Conservation (phyloP, 1,140 invertebrate genomes). For the Ceratosolen solmsi region DNA sequence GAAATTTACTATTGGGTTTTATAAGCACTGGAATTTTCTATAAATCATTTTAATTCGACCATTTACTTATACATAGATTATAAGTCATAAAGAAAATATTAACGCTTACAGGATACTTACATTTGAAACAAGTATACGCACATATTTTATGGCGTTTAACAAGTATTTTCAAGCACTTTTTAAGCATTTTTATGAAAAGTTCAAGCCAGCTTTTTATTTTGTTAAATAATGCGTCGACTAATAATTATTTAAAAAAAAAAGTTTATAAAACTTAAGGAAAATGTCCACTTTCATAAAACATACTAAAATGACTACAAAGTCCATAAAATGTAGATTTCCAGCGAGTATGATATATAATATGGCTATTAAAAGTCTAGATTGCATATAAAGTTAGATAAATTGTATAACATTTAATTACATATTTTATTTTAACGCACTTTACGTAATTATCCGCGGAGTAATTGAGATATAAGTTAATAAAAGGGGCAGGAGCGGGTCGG, state of each 20-base stretch:
- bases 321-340: neutral
- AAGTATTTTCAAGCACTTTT: neutral
- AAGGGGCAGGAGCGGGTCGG: neutral
- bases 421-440: neutral
- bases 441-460: neutral
- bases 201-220: neutral
- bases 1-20: neutral
- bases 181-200: neutral
- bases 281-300: neutral
- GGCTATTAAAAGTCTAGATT: neutral
- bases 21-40: neutral
- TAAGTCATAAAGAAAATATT: neutral
- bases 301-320: neutral
- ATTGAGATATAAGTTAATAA: conserved; percentile 1
- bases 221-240: neutral
- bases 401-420: neutral
- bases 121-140: neutral
- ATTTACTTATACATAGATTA: neutral
- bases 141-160: too few species aligned
- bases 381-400: conserved; percentile 25
- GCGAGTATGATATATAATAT: neutral
- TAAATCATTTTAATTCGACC: conserved; percentile 10
- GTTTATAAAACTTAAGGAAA: neutral
- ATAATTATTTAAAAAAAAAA: neutral
- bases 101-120: neutral